A percentile compares a stretch with the other conserved stretches of the same genome.
phyloP scores from a whole-genome alignment of 2,113 vertebrate genomes.

The Pituophis catenifer region DNA sequence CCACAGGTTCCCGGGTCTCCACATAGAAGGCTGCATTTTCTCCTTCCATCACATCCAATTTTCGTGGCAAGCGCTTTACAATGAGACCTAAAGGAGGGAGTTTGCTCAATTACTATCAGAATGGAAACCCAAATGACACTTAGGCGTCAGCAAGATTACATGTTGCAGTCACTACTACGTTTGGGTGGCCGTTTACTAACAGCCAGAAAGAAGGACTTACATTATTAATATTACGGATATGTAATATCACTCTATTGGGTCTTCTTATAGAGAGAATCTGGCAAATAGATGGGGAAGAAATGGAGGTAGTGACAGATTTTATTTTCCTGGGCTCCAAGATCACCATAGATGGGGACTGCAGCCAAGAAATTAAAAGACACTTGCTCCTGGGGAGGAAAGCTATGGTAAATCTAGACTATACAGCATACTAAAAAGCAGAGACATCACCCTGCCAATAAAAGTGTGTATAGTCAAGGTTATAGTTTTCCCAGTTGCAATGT shows the following conservation, averaged over 20 bases:
- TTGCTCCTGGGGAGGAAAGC: too few relatives aligned
- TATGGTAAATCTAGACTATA: too few relatives aligned
- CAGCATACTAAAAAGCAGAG: too few relatives aligned
- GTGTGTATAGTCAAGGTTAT: too few relatives aligned
- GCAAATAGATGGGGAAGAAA: too few relatives aligned
- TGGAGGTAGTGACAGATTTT: too few relatives aligned
- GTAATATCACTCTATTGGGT: background rate
- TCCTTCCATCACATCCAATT: constrained; percentile 91
- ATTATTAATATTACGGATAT: background rate
- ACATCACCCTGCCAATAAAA: too few relatives aligned
- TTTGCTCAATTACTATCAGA: background rate
- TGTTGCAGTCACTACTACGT: background rate
- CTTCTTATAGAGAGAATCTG: background rate
- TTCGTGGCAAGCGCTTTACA: constrained; percentile 82
- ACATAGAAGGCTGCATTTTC: constrained; percentile 95
- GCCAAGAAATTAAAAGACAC: too few relatives aligned
- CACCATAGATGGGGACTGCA: too few relatives aligned
- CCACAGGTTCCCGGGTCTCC: constrained; percentile 83
- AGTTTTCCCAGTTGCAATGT: too few relatives aligned
- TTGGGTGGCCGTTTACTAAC: background rate
- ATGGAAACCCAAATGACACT: background rate
- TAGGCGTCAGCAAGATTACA: background rate
- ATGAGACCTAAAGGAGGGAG: constrained; percentile 62
- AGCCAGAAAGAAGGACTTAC: background rate
- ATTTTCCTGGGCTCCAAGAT: too few relatives aligned